Conservation (phyloP, 2,113 vertebrate species). For the Phylloscopus trochiloides region DNA sequence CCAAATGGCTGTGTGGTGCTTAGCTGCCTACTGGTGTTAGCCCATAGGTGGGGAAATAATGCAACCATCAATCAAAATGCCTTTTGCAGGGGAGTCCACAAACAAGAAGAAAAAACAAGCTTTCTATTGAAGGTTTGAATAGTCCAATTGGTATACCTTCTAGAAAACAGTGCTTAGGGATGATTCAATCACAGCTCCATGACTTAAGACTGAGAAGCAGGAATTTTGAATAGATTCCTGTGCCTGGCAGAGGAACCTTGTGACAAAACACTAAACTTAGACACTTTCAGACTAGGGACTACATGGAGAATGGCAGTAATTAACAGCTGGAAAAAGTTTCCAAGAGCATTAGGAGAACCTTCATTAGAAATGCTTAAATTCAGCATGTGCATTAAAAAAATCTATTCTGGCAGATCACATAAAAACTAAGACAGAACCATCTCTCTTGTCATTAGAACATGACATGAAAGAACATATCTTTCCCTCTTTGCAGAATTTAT, state of each 20-base stretch:
- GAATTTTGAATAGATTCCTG: neutral
- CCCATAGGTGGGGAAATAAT: neutral
- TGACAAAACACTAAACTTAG: neutral
- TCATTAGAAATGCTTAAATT: neutral
- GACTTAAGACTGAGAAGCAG: rapidly evolving
- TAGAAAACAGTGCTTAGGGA: neutral
- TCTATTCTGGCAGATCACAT: neutral
- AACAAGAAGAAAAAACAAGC: neutral
- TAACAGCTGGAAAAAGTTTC: neutral
- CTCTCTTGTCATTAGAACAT: neutral
- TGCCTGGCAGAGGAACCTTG: neutral
- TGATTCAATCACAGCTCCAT: neutral
- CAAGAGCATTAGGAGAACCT: neutral
- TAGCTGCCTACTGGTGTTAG: neutral
- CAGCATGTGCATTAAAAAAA: neutral
- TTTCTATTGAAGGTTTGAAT: neutral
- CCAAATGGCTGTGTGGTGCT: neutral
- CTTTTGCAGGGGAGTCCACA: neutral
- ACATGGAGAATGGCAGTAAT: neutral
- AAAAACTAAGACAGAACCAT: neutral
- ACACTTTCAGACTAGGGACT: neutral
- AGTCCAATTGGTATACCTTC: neutral
- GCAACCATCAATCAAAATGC: neutral
- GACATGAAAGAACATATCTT: neutral
- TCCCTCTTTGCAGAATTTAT: neutral